phyloP scores from a whole-genome alignment of 2,888 invertebrate species.

The Leptopterna dolabrata region DNA sequence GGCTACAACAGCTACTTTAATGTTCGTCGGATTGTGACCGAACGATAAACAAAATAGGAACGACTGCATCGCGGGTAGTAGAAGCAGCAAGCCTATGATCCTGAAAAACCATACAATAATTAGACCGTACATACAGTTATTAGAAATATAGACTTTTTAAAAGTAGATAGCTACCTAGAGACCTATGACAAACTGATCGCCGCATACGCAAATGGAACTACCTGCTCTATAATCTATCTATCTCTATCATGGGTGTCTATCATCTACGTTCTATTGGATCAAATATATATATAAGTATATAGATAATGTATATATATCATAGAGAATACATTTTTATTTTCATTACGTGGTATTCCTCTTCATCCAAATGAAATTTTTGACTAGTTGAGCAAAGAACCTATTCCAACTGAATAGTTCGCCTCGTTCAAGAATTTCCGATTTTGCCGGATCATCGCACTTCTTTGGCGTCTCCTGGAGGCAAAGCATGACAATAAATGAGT shows the following conservation, averaged over 20 bases:
- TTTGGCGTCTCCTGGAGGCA: not conserved
- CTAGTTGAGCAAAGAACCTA: conserved; percentile 62
- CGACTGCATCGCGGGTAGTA: conserved; percentile 87
- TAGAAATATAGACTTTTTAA: too few relatives aligned
- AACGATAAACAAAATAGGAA: conserved; percentile 88
- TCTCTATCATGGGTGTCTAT: too few relatives aligned
- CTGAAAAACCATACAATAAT: conserved; percentile 67
- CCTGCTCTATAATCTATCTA: not conserved
- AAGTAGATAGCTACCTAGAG: too few relatives aligned
- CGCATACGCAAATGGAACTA: too few relatives aligned
- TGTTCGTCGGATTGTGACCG: conserved; percentile 83
- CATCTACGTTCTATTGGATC: too few relatives aligned
- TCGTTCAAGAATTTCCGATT: not conserved
- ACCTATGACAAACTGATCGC: too few relatives aligned
- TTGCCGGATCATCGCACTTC: not conserved
- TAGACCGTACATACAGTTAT: too few relatives aligned
- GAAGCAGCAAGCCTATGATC: conserved; percentile 85
- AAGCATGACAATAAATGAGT: not conserved
- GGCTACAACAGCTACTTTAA: conserved; percentile 84
- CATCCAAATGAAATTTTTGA: conserved; percentile 63
- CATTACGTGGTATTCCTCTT: conserved; percentile 63
- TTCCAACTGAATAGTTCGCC: conserved; percentile 49
- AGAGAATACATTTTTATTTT: not conserved
- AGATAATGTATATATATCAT: not conserved
- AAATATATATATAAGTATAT: too few relatives aligned